These are phyloP conservation scores for Zosterops lateralis DNA, from an alignment of 2,113 vertebrate genomes.

Conservation along the genomic window DNA sequence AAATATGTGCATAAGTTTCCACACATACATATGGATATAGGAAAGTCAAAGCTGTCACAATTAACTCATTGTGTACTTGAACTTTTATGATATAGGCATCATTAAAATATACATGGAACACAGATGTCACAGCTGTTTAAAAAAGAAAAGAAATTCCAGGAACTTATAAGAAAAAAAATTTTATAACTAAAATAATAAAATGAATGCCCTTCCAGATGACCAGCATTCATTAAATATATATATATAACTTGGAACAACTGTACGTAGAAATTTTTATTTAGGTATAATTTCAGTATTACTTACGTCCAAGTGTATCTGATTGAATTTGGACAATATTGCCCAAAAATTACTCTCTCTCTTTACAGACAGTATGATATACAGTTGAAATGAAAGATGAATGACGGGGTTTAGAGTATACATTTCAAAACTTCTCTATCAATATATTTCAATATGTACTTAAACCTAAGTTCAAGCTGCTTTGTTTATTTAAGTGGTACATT, in stretches of 20 bases:
- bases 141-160: background rate
- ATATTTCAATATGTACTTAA: background rate
- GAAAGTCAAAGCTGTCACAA: background rate
- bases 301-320: background rate
- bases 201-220: background rate
- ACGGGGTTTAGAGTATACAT: rapidly evolving
- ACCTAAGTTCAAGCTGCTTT: background rate
- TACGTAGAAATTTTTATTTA: background rate
- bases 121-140: background rate
- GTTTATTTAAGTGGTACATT: background rate
- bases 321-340: background rate
- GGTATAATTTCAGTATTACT: background rate
- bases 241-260: background rate
- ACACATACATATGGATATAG: background rate
- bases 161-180: background rate
- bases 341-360: background rate
- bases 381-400: background rate
- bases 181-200: background rate
- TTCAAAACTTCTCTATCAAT: background rate
- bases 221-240: background rate
- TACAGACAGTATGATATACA: background rate
- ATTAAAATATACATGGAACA: background rate
- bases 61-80: background rate
- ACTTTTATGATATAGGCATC: background rate
- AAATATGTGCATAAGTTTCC: background rate